Conservation (phyloP, 2,888 invertebrate species). For the Bombyx huttoni region DNA sequence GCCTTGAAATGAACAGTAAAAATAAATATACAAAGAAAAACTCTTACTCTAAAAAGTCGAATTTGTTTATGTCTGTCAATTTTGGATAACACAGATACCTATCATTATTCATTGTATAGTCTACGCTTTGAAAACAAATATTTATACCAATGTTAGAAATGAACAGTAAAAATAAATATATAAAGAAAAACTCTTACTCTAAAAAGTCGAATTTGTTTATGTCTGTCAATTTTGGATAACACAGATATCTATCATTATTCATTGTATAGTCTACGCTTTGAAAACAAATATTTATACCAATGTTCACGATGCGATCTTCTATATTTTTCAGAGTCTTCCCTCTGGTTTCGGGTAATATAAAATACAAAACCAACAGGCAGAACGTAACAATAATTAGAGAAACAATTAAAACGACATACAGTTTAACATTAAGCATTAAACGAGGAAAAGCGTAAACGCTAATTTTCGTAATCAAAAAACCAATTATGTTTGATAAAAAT, state of each 20-base stretch:
- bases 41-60: too few species aligned
- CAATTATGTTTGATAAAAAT: constrained; percentile 13
- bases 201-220: too few species aligned
- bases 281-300: neutral
- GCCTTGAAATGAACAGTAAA: too few species aligned
- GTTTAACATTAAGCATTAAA: constrained; percentile 20
- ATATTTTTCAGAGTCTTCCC: constrained; percentile 30
- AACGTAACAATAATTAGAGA: constrained; percentile 13
- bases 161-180: too few species aligned
- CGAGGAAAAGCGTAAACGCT: constrained; percentile 12
- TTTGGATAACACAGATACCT: too few species aligned
- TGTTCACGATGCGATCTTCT: constrained; percentile 23
- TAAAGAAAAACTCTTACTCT: too few species aligned
- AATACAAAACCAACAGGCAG: constrained; percentile 16
- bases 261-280: neutral
- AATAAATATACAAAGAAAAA: too few species aligned
- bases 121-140: neutral
- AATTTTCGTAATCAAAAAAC: constrained; percentile 8
- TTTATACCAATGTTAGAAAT: neutral
- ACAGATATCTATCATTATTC: too few species aligned
- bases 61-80: too few species aligned
- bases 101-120: neutral
- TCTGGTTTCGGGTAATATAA: constrained; percentile 30
- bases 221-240: too few species aligned
- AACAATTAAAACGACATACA: constrained; percentile 24